Percentiles rank a stretch among this genome's conserved stretches.
These are phyloP conservation scores for Camptogramma bilineatum DNA, from an alignment of 2,888 invertebrate genomes.

Conservation along the genomic window DNA sequence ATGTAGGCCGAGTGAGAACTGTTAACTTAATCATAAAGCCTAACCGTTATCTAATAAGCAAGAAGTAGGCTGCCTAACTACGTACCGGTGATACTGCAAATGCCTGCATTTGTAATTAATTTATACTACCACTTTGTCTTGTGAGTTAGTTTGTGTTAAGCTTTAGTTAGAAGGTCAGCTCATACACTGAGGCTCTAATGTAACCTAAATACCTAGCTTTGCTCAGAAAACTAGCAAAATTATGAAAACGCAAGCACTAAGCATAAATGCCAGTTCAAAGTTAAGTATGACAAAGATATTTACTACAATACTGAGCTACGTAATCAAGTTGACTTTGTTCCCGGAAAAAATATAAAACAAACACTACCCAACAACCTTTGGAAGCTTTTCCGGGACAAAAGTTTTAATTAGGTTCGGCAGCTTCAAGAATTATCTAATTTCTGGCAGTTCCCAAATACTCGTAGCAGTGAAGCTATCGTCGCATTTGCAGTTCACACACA, in stretches of 20 bases:
- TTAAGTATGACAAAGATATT: background rate
- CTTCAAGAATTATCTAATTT: constrained; percentile 21
- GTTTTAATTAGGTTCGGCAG: constrained; percentile 22
- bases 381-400: constrained; percentile 15
- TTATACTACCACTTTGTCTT: constrained; percentile 9
- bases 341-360: constrained; percentile 10
- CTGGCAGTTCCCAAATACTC: constrained; percentile 12
- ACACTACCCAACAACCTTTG: constrained; percentile 6
- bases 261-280: background rate
- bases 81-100: constrained; percentile 9
- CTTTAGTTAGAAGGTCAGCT: constrained; percentile 19
- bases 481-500: constrained; percentile 18
- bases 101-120: constrained; percentile 10
- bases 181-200: constrained; percentile 3
- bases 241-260: background rate
- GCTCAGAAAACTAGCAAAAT: background rate
- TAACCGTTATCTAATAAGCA: constrained; percentile 8
- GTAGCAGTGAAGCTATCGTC: constrained; percentile 1
- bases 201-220: constrained; percentile 15
- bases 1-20: background rate
- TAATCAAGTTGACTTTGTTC: background rate
- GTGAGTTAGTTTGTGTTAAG: constrained; percentile 11
- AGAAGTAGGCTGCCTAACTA: constrained; percentile 7
- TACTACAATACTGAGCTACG: too few relatives aligned
- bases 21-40: background rate